phyloP scores from a whole-genome alignment of 2,113 vertebrate genomes.

The Phalacrocorax aristotelis region DNA sequence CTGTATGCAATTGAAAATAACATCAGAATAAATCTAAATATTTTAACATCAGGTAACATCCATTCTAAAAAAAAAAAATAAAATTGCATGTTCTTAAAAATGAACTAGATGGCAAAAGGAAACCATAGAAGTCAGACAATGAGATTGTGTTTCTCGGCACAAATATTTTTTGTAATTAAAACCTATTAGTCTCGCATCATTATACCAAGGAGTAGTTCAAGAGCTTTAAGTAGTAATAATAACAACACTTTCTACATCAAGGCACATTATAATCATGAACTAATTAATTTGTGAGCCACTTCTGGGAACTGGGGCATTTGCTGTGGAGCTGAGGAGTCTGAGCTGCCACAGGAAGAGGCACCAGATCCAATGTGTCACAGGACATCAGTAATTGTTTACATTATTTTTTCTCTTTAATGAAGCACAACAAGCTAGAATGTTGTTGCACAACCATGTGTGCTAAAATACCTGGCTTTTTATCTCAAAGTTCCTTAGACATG shows the following conservation, averaged over 20 bases:
- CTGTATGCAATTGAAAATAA: background rate
- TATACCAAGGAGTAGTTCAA: background rate
- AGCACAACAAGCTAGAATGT: background rate
- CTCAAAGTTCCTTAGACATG: background rate
- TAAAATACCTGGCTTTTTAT: background rate
- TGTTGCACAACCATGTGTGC: background rate
- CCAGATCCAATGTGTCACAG: background rate
- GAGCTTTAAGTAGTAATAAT: background rate
- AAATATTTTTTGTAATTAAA: background rate
- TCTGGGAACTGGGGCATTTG: background rate
- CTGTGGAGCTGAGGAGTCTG: background rate
- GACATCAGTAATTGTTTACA: background rate
- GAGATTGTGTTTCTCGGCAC: background rate
- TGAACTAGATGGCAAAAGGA: background rate
- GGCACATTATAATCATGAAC: background rate
- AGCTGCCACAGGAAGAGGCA: background rate
- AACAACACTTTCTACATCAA: background rate
- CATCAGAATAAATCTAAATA: conserved; percentile 5
- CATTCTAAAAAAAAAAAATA: background rate
- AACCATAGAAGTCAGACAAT: background rate
- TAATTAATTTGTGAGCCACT: background rate
- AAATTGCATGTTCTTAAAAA: background rate
- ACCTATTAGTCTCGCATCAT: background rate
- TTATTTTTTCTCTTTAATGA: background rate
- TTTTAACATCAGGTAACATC: background rate